Evolutionary conservation across 2,797 vertebrate species (phyloP), one percentile per base, ranked within the genome.

Genomic region (Helarctos malayanus): DNA sequence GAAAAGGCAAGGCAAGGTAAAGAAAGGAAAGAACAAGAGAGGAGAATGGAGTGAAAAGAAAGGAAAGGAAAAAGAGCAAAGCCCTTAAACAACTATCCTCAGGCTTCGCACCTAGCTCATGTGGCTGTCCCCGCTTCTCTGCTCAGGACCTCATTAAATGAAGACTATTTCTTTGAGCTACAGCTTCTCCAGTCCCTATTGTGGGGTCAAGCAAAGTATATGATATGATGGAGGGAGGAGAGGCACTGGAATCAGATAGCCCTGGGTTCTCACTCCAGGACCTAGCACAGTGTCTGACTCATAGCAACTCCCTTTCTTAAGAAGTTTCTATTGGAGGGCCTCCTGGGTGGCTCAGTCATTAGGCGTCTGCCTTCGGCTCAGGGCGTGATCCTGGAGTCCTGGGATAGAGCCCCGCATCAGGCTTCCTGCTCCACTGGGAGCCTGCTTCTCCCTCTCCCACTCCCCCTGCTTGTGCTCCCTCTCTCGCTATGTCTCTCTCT

Each of bases 121-220:
- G 15, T 80, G 61, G 14, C 57, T 80, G 78, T 89, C 15, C 32
- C 27, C 59, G 25, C 56, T 89, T 91, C n/a, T 68, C 25, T 35
- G 32, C 41, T 81, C 41, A 73, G 47, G 47, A 97, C 81, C 91
- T 63, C 59, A 92, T 85, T 88, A 56, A 91, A n/a, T 15, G 91
- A 81, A n/a, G 73, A 49, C 49, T 85, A 25, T 88, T 95, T 95
- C 29, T 84, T 82, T 78, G 54, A 96, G 88, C 13, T 49, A 90
- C 8, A 82, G 35, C 19, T 32, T 97, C 91, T 84, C 15, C 23
- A 38, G 78, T 91, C 9, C 18, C 38, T 85, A 80, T 10, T 84
- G 63, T 68, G n/a, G 14, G 18, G 23, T 97, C 47, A 96, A 95
- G 57, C 35, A 97, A 92, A 80, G 80, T 89, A 85, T 45, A 57